A percentile compares a stretch with the other conserved stretches of the same genome.
Conservation (phyloP, 2,888 invertebrate species). For the Xestoiulus laeticollis region DNA sequence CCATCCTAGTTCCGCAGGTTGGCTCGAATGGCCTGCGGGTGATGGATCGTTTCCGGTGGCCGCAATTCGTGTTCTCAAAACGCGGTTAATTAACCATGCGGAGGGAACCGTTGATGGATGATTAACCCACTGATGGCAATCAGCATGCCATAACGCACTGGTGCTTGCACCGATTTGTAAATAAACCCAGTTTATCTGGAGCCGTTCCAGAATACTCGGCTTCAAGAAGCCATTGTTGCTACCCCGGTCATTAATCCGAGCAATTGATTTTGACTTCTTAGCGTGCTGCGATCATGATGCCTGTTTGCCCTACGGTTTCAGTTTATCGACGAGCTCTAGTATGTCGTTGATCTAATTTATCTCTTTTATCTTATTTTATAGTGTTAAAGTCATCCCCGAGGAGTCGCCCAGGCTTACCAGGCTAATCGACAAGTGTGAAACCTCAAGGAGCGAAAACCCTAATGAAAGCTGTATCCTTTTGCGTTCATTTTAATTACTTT, state of each 20-base stretch:
- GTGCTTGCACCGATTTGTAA: neutral
- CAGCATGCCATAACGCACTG: neutral
- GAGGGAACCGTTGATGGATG: neutral
- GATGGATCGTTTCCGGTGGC: constrained; percentile 21
- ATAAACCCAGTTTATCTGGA: neutral
- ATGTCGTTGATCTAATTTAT: neutral
- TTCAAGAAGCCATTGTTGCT: neutral
- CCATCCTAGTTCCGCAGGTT: neutral
- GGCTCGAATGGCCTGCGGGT: neutral
- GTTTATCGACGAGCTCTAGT: neutral
- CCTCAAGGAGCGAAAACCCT: constrained; percentile 46
- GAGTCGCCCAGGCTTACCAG: constrained; percentile 50
- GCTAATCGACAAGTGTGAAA: constrained; percentile 52
- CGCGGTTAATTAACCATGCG: neutral
- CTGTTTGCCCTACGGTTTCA: neutral
- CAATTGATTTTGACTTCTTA: neutral
- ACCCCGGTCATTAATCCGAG: neutral
- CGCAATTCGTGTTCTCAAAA: neutral
- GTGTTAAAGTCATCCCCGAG: constrained; percentile 54
- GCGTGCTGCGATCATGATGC: neutral
- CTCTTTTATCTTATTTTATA: constrained; percentile 44
- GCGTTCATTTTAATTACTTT: neutral
- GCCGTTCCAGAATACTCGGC: neutral
- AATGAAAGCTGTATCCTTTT: constrained; percentile 55
- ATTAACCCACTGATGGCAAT: neutral